Evolutionary conservation across 2,797 vertebrate genomes (phyloP), one percentile per base, ranked within the genome.

Genomic region (Calcarius lapponicus): DNA sequence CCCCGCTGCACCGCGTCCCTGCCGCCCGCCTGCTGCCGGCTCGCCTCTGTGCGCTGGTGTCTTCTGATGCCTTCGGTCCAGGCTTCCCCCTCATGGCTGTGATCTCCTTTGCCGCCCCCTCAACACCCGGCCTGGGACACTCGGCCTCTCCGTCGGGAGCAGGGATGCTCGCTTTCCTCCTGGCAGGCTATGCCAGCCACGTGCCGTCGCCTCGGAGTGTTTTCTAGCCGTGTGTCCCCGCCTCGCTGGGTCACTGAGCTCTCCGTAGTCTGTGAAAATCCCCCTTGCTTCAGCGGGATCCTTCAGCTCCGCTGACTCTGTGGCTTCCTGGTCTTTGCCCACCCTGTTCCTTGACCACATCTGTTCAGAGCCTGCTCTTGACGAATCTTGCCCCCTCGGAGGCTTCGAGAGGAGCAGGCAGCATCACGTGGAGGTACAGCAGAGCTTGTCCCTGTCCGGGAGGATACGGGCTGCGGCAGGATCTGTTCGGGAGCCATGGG

Each of bases 401-500:
- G 86, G 82, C 48, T 86, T 86, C 4, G 13, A 86, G 94, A 81
- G 60, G 83, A 66, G 51, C 1, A 8, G 48, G 43, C 25, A 8
- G 45, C 34, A 64, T 69, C 79, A 29, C 48, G 1, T 53, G 91
- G 60, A 71, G 58, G 24, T 34, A 11, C 21, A 5, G 38, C 24
- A 22, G 93, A 26, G 50, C 7, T 36, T 40, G 51, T 61, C 69
- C 69, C 17, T 14, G 16, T 31, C 45, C 28, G 0, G 1, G 8
- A 47, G 32, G 31, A 57, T 47, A 70, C 82, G 6, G 17, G 18
- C 84, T 48, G 57, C 5, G 2, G 36, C 0, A 0, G 51, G 58
- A 45, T 26, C 25, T 0, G 3, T 16, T 28, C 26, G 53, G 76
- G 38, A 92, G 58, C 61, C 61, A 98, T 98, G 98, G 88, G 88